Base-by-base conservation (phyloP, 1,140 invertebrate species). In the Bombus consobrinus region DNA sequence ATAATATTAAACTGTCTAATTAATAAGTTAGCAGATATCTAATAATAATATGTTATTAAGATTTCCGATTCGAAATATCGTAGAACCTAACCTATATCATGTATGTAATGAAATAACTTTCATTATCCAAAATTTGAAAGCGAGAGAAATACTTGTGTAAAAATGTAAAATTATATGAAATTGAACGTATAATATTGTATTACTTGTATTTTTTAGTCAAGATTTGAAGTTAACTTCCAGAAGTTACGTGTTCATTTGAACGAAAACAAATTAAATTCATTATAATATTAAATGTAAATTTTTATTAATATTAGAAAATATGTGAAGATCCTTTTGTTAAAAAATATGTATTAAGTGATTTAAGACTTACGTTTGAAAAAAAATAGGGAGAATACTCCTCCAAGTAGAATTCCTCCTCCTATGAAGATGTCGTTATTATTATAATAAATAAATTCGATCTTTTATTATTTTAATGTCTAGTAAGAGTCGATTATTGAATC, bases 331-430 rank as follows among this genome's bases (percentile, higher is more conserved):
- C 2, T 87, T 83, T 71, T 41, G 25, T 86, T 77, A 77, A 32
- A 66, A 59, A 57, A 69, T n/a, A 47, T 25, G 25, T 66, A 43
- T 37, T 74, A 73, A 87, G 71, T 5, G 28, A 32, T 69, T 79
- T n/a, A 28, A 75, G 64, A 93, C 94, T 95, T 93, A 96, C 95
- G 93, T 94, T 93, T 94, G 80, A 95, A 93, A 91, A 98, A 97
- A 62, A 98, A 93, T n/a, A 97, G 73, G 1, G 97, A 97, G 88
- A 97, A 94, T 68, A 97, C 93, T 39, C 96, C 95, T 69, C 97
- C 97, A 83, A 98, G 90, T 47, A 97, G 78, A 69, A 97, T 86
- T 87, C 97, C 97, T 90, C 97, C 96, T 88, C 97, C 97, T 97
- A 92, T 91, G 95, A 95, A 88, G 64, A 72, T 28, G 15, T 62